These are phyloP conservation scores for Diadema setosum DNA, from an alignment of 35 echinoderm and acorn worm species.

Conservation along the genomic window DNA sequence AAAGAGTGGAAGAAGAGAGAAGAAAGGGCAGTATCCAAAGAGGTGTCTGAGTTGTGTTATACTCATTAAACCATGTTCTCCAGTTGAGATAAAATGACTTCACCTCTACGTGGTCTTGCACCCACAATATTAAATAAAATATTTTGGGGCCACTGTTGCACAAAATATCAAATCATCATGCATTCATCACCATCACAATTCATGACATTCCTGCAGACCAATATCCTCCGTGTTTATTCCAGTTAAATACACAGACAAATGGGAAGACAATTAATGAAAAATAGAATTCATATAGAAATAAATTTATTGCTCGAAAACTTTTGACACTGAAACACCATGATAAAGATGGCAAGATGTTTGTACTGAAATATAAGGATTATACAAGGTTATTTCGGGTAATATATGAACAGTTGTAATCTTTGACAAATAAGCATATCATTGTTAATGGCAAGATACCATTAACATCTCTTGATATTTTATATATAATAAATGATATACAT, in stretches of 20 bases:
- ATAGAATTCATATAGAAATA: background rate
- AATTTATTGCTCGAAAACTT: background rate
- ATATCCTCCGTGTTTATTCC: background rate
- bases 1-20: background rate
- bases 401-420: background rate
- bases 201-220: too few relatives aligned
- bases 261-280: background rate
- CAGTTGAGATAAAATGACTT: too few relatives aligned
- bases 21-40: too few relatives aligned
- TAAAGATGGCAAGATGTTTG: background rate
- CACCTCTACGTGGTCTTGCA: too few relatives aligned
- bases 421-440: background rate
- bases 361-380: background rate
- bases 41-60: too few relatives aligned
- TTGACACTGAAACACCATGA: background rate
- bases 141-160: too few relatives aligned
- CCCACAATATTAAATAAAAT: too few relatives aligned
- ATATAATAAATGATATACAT: background rate
- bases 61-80: too few relatives aligned
- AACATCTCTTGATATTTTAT: background rate
- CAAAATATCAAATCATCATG: too few relatives aligned
- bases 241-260: background rate
- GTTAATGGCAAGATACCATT: background rate
- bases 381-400: background rate
- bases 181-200: too few relatives aligned